phyloP scores from a whole-genome alignment of 2,797 vertebrate genomes.

The Cygnus olor region DNA sequence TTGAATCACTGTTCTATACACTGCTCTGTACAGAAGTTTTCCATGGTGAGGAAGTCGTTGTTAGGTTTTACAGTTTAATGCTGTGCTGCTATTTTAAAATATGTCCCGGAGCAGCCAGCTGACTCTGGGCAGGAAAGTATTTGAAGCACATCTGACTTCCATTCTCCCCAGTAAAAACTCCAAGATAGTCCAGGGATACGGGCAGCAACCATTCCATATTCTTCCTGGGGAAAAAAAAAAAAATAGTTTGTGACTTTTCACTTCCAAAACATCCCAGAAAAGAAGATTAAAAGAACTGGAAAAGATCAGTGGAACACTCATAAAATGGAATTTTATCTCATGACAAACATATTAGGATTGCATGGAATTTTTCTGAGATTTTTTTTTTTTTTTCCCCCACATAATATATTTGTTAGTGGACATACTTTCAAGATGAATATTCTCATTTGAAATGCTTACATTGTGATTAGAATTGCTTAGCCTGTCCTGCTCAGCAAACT shows the following conservation, averaged over 20 bases:
- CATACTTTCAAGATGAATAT: not conserved
- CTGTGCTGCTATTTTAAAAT: not conserved
- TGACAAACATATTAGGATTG: not conserved
- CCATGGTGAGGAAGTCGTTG: not conserved
- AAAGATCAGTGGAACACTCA: not conserved
- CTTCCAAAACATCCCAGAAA: not conserved
- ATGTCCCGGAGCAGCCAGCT: not conserved
- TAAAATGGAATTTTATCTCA: not conserved
- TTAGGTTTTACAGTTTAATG: not conserved
- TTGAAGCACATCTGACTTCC: not conserved
- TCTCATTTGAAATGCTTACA: not conserved
- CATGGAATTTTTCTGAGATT: not conserved
- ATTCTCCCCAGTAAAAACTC: not conserved
- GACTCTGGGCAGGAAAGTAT: not conserved
- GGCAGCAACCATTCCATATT: not conserved
- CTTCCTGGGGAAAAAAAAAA: not conserved
- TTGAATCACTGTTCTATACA: not conserved
- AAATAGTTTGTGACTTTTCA: not conserved
- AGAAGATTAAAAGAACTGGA: not conserved
- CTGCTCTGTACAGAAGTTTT: not conserved
- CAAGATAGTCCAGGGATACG: not conserved
- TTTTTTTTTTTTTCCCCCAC: not conserved
- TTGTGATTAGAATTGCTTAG: not conserved
- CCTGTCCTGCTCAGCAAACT: not conserved
- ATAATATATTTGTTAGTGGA: not conserved